Conservation (phyloP, 2,888 invertebrate species). For the Agrotis puta region DNA sequence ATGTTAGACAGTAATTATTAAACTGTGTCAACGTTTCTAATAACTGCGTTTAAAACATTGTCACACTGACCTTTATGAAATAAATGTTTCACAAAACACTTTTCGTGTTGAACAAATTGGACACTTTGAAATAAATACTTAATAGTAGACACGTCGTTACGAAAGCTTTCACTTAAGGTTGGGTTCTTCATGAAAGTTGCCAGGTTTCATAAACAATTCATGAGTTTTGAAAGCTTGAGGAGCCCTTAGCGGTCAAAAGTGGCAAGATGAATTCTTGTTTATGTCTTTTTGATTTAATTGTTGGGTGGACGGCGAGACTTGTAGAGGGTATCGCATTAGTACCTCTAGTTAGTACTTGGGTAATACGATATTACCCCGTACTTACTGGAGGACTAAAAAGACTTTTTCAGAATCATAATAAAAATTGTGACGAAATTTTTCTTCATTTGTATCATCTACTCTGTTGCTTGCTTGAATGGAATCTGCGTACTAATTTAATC, state of each 20-base stretch:
- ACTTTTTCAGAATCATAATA: too few relatives aligned
- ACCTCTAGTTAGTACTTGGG: too few relatives aligned
- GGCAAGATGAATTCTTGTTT: constrained; percentile 1
- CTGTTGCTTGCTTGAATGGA: too few relatives aligned
- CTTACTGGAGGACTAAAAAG: too few relatives aligned
- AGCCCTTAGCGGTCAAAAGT: constrained; percentile 24
- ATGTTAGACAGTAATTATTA: constrained; percentile 27
- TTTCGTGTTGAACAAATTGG: constrained; percentile 26
- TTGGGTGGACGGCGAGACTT: accelerated
- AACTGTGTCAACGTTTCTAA: constrained; percentile 11
- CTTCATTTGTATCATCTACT: too few relatives aligned
- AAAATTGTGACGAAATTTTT: too few relatives aligned
- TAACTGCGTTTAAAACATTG: constrained; percentile 10
- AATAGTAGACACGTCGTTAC: constrained; percentile 45
- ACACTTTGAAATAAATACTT: constrained; percentile 45
- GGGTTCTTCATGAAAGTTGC: constrained; percentile 39
- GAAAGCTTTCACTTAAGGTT: constrained; percentile 37
- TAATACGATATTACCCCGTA: too few relatives aligned
- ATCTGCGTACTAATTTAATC: too few relatives aligned
- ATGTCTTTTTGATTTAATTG: not conserved
- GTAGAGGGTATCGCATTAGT: too few relatives aligned
- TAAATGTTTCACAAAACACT: constrained; percentile 17
- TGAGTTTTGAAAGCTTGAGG: constrained; percentile 38
- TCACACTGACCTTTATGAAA: constrained; percentile 10
- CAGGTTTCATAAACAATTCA: constrained; percentile 57